Percentiles rank a stretch among this genome's conserved stretches.
phyloP scores from a whole-genome alignment of 2,113 vertebrate genomes.

The Bucco capensis region DNA sequence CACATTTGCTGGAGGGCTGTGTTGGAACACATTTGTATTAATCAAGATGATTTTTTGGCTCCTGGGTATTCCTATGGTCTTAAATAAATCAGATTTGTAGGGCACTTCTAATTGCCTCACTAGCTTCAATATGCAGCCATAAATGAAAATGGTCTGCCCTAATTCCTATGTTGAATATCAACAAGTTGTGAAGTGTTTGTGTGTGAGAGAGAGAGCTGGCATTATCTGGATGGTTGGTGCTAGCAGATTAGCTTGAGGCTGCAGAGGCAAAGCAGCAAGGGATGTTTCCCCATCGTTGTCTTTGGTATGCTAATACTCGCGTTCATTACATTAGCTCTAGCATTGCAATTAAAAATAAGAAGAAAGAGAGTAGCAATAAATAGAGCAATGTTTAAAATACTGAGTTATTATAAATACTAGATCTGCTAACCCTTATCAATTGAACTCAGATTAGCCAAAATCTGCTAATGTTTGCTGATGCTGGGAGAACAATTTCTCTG shows the following conservation, averaged over 20 bases:
- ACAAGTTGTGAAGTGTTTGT: slow-evolving; percentile 3
- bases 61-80: neutral
- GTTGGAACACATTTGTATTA: neutral
- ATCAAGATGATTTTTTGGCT: neutral
- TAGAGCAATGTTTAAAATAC: neutral
- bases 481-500: neutral
- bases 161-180: neutral
- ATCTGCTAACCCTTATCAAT: neutral
- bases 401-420: neutral
- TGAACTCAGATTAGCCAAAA: neutral
- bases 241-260: neutral
- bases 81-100: slow-evolving; percentile 3
- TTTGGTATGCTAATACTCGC: neutral
- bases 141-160: neutral
- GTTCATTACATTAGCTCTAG: neutral
- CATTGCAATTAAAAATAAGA: neutral
- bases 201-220: neutral
- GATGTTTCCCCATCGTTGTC: neutral
- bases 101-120: neutral
- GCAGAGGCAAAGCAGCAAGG: neutral
- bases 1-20: neutral
- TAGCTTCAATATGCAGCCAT: neutral
- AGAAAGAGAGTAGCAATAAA: neutral
- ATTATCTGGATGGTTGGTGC: neutral
- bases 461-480: neutral